Base-by-base conservation (phyloP, 1,140 invertebrate species). In the Drosophila pruinosa region DNA sequence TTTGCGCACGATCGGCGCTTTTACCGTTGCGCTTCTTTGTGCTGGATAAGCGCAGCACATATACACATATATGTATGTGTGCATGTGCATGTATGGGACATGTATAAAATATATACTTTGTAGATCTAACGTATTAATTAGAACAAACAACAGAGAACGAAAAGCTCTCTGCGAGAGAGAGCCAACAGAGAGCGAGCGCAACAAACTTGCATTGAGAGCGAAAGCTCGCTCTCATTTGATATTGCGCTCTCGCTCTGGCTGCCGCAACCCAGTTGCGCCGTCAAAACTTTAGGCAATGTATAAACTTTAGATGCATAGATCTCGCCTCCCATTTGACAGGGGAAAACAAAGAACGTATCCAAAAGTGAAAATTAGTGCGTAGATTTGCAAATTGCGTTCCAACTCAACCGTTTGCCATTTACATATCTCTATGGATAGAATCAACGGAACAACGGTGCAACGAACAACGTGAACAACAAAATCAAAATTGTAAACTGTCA, bases 291-390 rank as follows among this genome's bases (percentile, higher is more conserved):
- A 43, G 54, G 64, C 61, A 24, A 64, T 74, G 61, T 85, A 85
- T 81, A 85, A 62, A 86, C 82, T 86, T 86, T 81, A 71, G 65
- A 81, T 86, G 63, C 43, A 74, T 56, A 56, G 45, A 75, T 72
- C 63, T 68, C 38, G 26, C 17, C 19, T 38, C 26, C 24, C 34
- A 22, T 8, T 56, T 47, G 50, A 39, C 43, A 21, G 34, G 34
- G 15, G 31, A 71, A 59, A 71, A 74, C 61, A 58, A 79, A 67
- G 45, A 67, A 67, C 14, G 22, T 52, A 57, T 57, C 26, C 45
- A 58, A 65, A 19, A 38, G 45, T 59, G 22, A 72, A 72, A 67
- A 59, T 54, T 53, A 72, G 47, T 56, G 63, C 69, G 69, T 72
- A 72, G 54, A 67, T 72, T 43, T 48, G 48, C 28, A 15, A 68